These are phyloP conservation scores for Epinotia nisella DNA, from an alignment of 2,888 invertebrate species.

Conservation along the genomic window DNA sequence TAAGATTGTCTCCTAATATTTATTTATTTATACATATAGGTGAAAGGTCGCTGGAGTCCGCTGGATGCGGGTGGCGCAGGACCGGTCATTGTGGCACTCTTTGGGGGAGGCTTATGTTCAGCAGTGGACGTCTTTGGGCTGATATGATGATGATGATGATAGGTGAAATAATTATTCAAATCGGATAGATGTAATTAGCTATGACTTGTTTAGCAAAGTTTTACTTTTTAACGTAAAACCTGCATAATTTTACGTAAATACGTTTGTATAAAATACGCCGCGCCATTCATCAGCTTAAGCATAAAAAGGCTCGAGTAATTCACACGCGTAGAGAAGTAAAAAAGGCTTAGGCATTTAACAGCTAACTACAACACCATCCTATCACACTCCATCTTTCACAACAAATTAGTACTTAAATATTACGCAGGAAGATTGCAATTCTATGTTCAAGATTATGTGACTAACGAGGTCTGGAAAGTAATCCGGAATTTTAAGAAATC, in stretches of 20 bases:
- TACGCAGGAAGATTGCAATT: background rate
- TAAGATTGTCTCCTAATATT: too few species aligned
- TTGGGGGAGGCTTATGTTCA: too few species aligned
- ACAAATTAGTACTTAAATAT: background rate
- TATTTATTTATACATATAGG: too few species aligned
- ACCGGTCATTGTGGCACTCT: too few species aligned
- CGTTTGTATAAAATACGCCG: constrained; percentile 14
- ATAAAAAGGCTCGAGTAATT: constrained; percentile 21
- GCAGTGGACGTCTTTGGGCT: too few species aligned
- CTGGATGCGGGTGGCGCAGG: too few species aligned
- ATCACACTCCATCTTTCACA: background rate
- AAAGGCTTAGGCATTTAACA: constrained; percentile 32
- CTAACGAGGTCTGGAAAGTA: background rate
- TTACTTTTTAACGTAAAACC: background rate
- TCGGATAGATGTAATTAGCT: too few species aligned
- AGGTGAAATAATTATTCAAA: too few species aligned
- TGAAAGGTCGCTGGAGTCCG: too few species aligned
- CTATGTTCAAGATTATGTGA: background rate
- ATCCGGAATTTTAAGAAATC: constrained; percentile 21
- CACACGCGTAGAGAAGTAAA: constrained; percentile 33
- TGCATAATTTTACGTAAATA: background rate
- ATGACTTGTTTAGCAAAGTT: background rate
- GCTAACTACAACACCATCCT: background rate
- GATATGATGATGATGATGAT: too few species aligned
- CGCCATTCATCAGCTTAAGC: constrained; percentile 18